Evolutionary conservation across 2,888 invertebrate species (phyloP), one percentile per base, ranked within the genome.

Genomic region (Eubasilissa splendida): DNA sequence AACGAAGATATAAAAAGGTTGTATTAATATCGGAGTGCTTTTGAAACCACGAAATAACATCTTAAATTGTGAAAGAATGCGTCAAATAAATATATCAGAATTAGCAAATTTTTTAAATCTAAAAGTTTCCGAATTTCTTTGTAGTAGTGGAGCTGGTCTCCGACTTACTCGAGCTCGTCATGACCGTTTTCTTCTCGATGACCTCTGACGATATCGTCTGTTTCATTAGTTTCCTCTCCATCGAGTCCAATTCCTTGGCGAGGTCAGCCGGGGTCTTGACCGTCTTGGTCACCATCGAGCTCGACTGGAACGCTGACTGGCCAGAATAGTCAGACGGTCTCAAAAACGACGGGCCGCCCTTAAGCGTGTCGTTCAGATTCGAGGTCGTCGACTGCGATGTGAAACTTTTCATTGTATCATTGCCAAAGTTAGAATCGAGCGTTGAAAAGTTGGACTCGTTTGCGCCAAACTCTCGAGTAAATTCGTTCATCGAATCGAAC

Each of bases 181-280:
- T 93, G 0, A 94, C 91, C 0, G 93, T 94, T 85, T 93, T 93
- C 86, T 93, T 92, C 84, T 94, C 94, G 22, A 93, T 92, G 0
- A 93, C 92, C 84, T 94, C 93, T 70, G 94, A 93, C 0, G 92
- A 92, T n/a, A 92, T 91, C 0, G 94, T 93, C 84, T 93, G 93
- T 83, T 93, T 94, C 5, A 93, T 88, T 88, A 93, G 93, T 85
- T 92, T 92, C 84, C 93, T 93, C 83, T 94, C 94, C 84, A 93
- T 85, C n/a, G 89, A 89, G 65, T 93, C 92, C 0, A 91, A 87
- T 78, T 92, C 92, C 73, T 89, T 90, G 0, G 87, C 85, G 80
- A 90, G 66, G 2, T 90, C 91, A 2, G 87, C 84, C 0, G 90
- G 89, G 31, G 89, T 88, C 80, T 88, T 90, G 0, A 87, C 85